A percentile compares a stretch with the other conserved stretches of the same genome.
phyloP scores from a whole-genome alignment of 2,888 invertebrate species.

The Sinhomidia bicolor region DNA sequence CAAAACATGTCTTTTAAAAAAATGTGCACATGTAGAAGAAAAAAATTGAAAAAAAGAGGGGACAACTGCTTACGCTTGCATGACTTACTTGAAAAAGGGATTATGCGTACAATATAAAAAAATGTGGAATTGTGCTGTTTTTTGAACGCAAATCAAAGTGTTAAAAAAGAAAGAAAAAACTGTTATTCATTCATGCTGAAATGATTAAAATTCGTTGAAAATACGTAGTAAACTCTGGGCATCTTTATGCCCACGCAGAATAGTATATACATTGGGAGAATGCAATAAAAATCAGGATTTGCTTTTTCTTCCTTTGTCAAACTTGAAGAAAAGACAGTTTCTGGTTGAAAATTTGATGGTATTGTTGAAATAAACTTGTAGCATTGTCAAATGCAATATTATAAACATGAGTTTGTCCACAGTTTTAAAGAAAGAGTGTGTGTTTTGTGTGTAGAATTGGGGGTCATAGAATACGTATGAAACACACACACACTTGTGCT shows the following conservation, averaged over 20 bases:
- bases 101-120: not conserved
- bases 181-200: constrained; percentile 52
- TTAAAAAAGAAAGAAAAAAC: no score
- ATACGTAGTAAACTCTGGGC: not conserved
- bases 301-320: not conserved
- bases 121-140: not conserved
- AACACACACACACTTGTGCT: not conserved
- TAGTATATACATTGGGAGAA: not conserved
- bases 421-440: not conserved
- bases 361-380: no score
- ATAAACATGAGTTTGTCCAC: no score
- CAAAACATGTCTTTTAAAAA: not conserved
- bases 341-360: not conserved
- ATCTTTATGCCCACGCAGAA: not conserved
- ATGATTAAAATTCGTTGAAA: constrained; percentile 51
- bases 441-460: not conserved
- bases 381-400: no score
- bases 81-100: not conserved
- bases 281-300: constrained; percentile 18
- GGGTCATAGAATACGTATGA: not conserved
- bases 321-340: constrained; percentile 25
- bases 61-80: not conserved
- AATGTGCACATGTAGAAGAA: constrained; percentile 1
- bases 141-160: constrained; percentile 17
- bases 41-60: not conserved